Base-by-base conservation (phyloP, 2,797 vertebrate genomes). In the Sternarchorhynchus goeldii region DNA sequence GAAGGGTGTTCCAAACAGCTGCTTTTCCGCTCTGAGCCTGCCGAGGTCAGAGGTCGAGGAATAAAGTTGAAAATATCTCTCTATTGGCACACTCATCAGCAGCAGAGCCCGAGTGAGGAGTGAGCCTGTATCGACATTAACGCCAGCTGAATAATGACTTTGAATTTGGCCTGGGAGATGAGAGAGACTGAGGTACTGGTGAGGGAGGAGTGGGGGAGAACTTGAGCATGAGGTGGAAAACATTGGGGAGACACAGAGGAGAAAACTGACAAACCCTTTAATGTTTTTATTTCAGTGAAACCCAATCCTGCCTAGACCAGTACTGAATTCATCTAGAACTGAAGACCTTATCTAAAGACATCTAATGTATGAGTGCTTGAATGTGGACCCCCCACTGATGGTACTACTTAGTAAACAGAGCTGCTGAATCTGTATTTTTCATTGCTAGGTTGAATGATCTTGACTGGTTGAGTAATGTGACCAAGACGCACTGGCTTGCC, bases 1-100 rank as follows among this genome's bases (percentile, higher is more conserved):
- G 59, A 55, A 79, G 87, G 86, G 86, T 76, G 83, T 71, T 60
- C 83, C 53, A 83, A 82, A 84, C 86, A 89, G 88, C 87, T 90
- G 91, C 82, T 91, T 91, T 91, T 87, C 87, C 71, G 34, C 85
- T 91, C 77, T 83, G 86, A 82, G 74, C 81, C 29, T 74, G 70
- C 81, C 76, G 83, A 86, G 89, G 87, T 88, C 73, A 83, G 70
- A 68, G 85, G 87, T 84, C 86, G 88, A 81, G 78, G 79, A 82
- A 86, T 84, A 80, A 82, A 83, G 87, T 88, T 88, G 86, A 89
- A 89, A 90, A 85, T 68, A 20, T 85, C 74, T 78, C 79, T 85
- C 78, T 72, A 39, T 77, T 81, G 67, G 76, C 53, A 8, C 50
- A 29, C 31, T 68, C 60, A 71, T 82, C 39, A 45, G 50, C 8